Conservation (phyloP, 2,797 vertebrate genomes). For the Danio tinwini region DNA sequence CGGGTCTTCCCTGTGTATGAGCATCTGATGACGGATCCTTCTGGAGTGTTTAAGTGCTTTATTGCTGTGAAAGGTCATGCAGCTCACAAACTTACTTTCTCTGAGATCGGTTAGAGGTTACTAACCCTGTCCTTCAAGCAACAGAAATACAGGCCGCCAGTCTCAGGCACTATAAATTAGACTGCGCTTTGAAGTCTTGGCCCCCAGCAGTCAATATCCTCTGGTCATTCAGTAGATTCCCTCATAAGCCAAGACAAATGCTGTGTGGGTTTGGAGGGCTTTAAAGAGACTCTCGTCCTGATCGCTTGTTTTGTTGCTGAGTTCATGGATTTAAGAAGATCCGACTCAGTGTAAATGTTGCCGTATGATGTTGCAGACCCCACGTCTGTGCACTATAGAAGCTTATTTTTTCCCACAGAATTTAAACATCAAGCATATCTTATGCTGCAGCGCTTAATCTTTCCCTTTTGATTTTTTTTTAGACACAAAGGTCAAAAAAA, state of each 20-base stretch:
- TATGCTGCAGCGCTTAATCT: too few species aligned
- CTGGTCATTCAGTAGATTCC: not conserved
- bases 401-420: too few species aligned
- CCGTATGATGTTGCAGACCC: not conserved
- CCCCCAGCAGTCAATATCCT: constrained; percentile 8
- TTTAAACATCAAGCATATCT: too few species aligned
- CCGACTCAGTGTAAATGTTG: not conserved
- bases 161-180: constrained; percentile 52
- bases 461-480: too few species aligned
- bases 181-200: constrained; percentile 58
- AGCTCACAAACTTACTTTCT: constrained; percentile 17
- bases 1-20: not conserved
- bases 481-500: too few species aligned
- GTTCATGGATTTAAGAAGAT: constrained; percentile 15
- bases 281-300: constrained; percentile 15
- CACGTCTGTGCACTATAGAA: not conserved
- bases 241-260: constrained; percentile 41
- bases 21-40: not conserved
- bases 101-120: constrained; percentile 6
- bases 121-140: constrained; percentile 9
- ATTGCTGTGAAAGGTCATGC: constrained; percentile 20
- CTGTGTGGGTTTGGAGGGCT: constrained; percentile 21
- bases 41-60: not conserved
- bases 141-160: constrained; percentile 19
- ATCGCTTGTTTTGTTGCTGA: constrained; percentile 38